Evolutionary conservation across 2,113 vertebrate genomes (phyloP).

Genomic region (Copsychus sechellarum): DNA sequence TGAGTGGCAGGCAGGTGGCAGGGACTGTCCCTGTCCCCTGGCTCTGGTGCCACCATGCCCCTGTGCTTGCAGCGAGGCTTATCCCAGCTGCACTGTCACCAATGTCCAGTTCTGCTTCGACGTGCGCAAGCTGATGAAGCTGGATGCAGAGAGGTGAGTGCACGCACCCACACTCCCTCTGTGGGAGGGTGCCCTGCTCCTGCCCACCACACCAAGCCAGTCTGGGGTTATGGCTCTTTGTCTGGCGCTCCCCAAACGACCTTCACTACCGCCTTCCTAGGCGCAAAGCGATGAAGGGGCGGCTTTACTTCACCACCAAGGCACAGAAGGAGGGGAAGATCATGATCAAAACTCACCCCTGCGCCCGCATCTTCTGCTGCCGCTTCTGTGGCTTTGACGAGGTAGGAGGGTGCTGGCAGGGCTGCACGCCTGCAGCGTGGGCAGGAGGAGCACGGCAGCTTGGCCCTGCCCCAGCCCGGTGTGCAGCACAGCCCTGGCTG

Average conservation of each 20-base stretch:
- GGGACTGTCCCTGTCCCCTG: neutral
- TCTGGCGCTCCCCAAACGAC: neutral
- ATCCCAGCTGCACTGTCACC: conserved; percentile 91
- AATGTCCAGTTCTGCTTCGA: conserved; percentile 94
- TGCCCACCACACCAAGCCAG: neutral
- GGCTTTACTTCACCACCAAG: conserved; percentile 91
- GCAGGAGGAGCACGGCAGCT: neutral
- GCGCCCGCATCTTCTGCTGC: conserved; percentile 90
- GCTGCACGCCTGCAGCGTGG: rapidly evolving
- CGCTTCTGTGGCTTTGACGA: conserved; percentile 88
- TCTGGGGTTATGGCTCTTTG: neutral
- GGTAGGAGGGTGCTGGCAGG: conserved; percentile 59
- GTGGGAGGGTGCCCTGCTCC: neutral
- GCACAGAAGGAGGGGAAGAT: conserved; percentile 90
- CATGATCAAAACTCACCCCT: conserved; percentile 92
- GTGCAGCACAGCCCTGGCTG: rapidly evolving
- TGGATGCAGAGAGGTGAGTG: conserved; percentile 88
- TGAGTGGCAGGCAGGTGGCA: neutral
- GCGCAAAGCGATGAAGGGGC: conserved; percentile 93
- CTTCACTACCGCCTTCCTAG: neutral
- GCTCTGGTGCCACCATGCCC: neutral
- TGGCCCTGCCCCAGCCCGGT: rapidly evolving
- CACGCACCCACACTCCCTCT: rapidly evolving
- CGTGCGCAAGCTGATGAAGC: conserved; percentile 86
- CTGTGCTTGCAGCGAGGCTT: conserved; percentile 86